A percentile compares a stretch with the other conserved stretches of the same genome.
Evolutionary conservation across 2,888 invertebrate genomes (phyloP).

Genomic region (Cybosia mesomella): DNA sequence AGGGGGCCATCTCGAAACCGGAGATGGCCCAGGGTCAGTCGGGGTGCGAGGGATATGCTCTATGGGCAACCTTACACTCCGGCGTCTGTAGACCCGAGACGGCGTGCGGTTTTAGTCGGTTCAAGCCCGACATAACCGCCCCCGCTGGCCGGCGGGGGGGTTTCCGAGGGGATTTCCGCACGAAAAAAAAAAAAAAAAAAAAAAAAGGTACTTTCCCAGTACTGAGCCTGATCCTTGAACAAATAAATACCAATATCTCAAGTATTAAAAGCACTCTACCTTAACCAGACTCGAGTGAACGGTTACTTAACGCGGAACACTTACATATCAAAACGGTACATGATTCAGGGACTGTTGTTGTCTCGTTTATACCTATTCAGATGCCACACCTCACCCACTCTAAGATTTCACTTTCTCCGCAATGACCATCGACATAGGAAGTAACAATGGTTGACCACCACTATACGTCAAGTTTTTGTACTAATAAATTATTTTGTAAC

Average conservation of each 20-base stretch:
- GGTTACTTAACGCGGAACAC: slow-evolving; percentile 52
- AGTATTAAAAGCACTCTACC: slow-evolving; percentile 29
- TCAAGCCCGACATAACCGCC: too few relatives aligned
- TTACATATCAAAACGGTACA: slow-evolving; percentile 66
- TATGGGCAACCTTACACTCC: too few relatives aligned
- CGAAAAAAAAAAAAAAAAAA: too few relatives aligned
- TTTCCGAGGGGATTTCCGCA: too few relatives aligned
- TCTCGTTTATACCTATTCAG: slow-evolving; percentile 49
- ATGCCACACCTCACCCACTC: slow-evolving; percentile 42
- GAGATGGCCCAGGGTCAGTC: too few relatives aligned
- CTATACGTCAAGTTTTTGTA: slow-evolving; percentile 26
- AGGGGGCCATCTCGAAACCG: too few relatives aligned
- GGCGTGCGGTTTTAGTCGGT: too few relatives aligned
- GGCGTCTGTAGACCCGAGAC: too few relatives aligned
- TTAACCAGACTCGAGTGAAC: slow-evolving; percentile 31
- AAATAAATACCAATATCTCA: slow-evolving; percentile 5
- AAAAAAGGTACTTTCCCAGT: not conserved
- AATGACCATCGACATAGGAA: slow-evolving; percentile 50
- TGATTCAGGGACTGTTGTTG: slow-evolving; percentile 53
- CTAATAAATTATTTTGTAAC: slow-evolving; percentile 12
- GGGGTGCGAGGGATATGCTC: too few relatives aligned
- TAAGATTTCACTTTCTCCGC: slow-evolving; percentile 59
- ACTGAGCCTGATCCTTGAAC: not conserved
- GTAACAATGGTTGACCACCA: slow-evolving; percentile 55
- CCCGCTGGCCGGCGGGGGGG: too few relatives aligned